Evolutionary conservation across 1,140 invertebrate genomes (phyloP), one percentile per base, ranked within the genome.

Genomic region (Pseudomyrmex dendroicus): DNA sequence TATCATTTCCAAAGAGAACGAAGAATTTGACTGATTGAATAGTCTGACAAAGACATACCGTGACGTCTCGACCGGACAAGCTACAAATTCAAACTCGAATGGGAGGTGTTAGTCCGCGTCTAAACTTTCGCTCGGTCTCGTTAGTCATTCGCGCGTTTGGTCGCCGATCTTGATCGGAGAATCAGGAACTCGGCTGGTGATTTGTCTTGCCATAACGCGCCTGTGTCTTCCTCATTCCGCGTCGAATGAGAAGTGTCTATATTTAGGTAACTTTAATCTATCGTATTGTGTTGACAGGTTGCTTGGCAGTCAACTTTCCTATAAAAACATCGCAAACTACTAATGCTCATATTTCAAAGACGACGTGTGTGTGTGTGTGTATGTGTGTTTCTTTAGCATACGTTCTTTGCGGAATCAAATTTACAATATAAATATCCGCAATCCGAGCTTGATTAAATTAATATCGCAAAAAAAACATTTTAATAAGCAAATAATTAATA

Each of bases 41-140:
- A 17, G 64, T 20, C 59, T 72, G 84, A 59, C 59, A 68, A 54
- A 86, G 83, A 87, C 84, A 66, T 86, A 56, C 80, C 73, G 84
- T 87, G 73, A 87, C 76, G 80, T 64, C 35, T 35, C 44, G 68
- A 54, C 13, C 68, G 48, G 59, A 46, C 78, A 48, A 54, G 46
- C 57, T 70, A 72, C 76, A 61, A 59, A 80, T 72, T 80, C 67
- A 80, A 80, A 25, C 44, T 13, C 66, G 76, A 48, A 80, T 72
- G 66, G 22, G 64, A 72, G 76, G 44, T 70, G 76, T 80, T 80
- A 61, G 54, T 80, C 15, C 54, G 8, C 12, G 66, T 80, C 56
- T 57, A 72, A 80, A 80, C 76, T 80, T 68, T 72, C 66, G 22
- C 20, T 9, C 44, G 66, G 54, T 10, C 44, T 80, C 76, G 46